Conservation (phyloP, 2,797 vertebrate genomes). For the Discoglossus pictus region DNA sequence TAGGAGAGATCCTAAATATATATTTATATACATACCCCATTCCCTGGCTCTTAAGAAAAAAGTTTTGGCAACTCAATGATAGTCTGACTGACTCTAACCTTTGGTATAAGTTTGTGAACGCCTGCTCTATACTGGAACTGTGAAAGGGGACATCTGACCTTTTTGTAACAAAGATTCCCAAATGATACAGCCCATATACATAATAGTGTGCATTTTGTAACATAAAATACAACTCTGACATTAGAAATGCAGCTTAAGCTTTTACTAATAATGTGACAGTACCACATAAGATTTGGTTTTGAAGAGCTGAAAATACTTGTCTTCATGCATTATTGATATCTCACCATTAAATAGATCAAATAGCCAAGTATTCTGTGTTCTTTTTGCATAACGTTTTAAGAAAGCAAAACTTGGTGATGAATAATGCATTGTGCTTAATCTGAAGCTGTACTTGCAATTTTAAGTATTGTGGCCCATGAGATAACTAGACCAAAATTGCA, state of each 20-base stretch:
- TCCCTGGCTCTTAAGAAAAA: too few relatives aligned
- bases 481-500: conserved; percentile 14
- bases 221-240: not conserved
- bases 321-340: conserved; percentile 25
- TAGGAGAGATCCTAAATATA: too few relatives aligned
- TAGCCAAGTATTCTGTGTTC: conserved; percentile 1
- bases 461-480: conserved; percentile 27
- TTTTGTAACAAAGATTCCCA: too few relatives aligned
- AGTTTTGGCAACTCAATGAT: too few relatives aligned
- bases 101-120: too few relatives aligned
- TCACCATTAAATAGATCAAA: conserved; percentile 25
- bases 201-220: too few relatives aligned
- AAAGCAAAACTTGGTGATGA: conserved; percentile 16
- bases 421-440: conserved; percentile 19
- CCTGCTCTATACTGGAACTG: too few relatives aligned
- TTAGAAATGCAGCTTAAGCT: not conserved
- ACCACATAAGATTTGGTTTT: conserved; percentile 1
- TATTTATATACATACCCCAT: too few relatives aligned
- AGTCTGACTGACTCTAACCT: too few relatives aligned
- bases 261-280: conserved; percentile 10
- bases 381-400: conserved; percentile 23
- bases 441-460: conserved; percentile 10
- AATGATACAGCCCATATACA: too few relatives aligned
- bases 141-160: too few relatives aligned
- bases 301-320: conserved; percentile 13